Percentiles rank a stretch among this genome's conserved stretches.
phyloP scores from a whole-genome alignment of 2,113 vertebrate genomes.

The Zosterops hypoxanthus region DNA sequence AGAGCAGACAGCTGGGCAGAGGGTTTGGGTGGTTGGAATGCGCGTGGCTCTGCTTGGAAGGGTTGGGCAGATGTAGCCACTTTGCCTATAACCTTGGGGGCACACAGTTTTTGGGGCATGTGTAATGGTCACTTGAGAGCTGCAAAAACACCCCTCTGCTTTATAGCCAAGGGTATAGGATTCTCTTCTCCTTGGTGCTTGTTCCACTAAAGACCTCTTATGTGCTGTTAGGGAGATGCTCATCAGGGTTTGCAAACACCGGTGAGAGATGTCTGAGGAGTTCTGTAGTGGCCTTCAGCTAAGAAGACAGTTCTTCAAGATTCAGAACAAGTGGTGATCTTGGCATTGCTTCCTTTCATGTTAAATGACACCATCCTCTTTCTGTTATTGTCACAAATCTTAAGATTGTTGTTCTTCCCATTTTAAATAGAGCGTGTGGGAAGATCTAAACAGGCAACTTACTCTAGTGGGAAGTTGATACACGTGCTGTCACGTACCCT shows the following conservation, averaged over 20 bases:
- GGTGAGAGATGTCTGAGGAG: background rate
- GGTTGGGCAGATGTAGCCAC: accelerated
- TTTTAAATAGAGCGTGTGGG: constrained; percentile 8
- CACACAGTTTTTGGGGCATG: accelerated
- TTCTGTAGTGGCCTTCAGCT: background rate
- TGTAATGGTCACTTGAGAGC: background rate
- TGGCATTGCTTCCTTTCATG: background rate
- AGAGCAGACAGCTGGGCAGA: background rate
- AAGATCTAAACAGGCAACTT: background rate
- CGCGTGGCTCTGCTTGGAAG: background rate
- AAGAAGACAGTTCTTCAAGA: background rate
- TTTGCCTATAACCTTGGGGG: background rate
- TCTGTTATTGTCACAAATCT: background rate
- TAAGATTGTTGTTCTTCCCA: background rate
- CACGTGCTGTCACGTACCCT: background rate
- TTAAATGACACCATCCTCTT: background rate
- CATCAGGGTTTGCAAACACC: background rate
- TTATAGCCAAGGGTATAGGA: background rate
- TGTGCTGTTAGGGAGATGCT: background rate
- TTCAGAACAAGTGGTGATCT: background rate
- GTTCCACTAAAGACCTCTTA: background rate
- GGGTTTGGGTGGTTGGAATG: background rate
- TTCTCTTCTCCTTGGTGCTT: background rate
- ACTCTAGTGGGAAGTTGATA: background rate
- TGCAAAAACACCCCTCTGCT: background rate